These are phyloP conservation scores for Aphidius gifuensis DNA, from an alignment of 1,140 invertebrate genomes.

Conservation along the genomic window DNA sequence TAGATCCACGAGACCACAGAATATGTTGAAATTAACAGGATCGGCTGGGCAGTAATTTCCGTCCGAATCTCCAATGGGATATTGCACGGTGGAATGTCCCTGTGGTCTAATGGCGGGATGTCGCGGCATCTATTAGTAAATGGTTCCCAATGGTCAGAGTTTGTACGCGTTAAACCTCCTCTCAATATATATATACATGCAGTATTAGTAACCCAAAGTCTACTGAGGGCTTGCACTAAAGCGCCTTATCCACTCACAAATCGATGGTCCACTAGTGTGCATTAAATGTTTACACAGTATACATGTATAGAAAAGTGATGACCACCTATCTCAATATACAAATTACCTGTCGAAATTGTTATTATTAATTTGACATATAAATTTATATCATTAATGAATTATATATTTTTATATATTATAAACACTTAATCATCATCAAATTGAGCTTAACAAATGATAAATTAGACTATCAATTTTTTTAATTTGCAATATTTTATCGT, in stretches of 20 bases:
- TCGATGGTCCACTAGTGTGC: background rate
- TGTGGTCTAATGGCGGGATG: conserved; percentile 45
- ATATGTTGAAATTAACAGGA: conserved; percentile 32
- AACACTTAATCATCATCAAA: no score
- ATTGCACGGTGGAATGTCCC: conserved; percentile 43
- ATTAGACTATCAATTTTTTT: no score
- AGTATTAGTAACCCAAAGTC: conserved; percentile 23
- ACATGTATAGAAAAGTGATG: no score
- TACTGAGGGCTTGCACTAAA: conserved; percentile 1
- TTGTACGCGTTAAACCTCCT: conserved; percentile 35
- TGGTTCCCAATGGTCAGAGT: conserved; percentile 45
- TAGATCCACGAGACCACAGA: conserved; percentile 1
- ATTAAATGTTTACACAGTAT: background rate
- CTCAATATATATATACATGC: no score
- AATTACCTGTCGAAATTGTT: no score
- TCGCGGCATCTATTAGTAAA: conserved; percentile 49
- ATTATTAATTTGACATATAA: no score
- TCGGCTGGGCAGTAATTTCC: conserved; percentile 36
- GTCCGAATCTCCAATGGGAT: conserved; percentile 42
- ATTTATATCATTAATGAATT: no score
- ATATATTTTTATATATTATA: no score
- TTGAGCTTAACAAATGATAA: no score
- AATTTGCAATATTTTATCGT: no score
- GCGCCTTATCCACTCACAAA: conserved; percentile 9
- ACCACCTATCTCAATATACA: no score